Conservation (phyloP, 2,797 vertebrate species). For the Saxicola maurus region DNA sequence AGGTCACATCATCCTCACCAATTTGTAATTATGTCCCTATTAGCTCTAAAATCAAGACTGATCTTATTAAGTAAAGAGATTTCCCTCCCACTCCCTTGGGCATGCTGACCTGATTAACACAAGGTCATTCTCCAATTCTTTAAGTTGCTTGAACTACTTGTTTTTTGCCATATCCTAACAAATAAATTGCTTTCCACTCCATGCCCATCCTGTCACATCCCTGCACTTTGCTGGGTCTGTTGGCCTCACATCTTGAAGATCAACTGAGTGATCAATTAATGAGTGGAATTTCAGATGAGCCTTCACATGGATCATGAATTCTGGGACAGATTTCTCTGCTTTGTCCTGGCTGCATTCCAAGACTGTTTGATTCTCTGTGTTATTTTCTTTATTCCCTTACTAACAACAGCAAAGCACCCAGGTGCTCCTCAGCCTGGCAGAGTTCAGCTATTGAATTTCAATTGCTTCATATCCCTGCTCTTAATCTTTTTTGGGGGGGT, state of each 20-base stretch:
- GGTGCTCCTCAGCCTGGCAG: not conserved
- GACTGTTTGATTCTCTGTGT: not conserved
- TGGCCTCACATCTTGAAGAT: not conserved
- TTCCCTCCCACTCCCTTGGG: slow-evolving; percentile 57
- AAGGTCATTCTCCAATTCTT: slow-evolving; percentile 56
- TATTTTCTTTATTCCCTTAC: not conserved
- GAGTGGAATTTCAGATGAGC: not conserved
- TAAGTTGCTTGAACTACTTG: slow-evolving; percentile 58
- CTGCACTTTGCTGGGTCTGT: not conserved
- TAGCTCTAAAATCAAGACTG: slow-evolving; percentile 68
- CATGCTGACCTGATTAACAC: slow-evolving; percentile 58
- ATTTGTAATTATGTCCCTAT: slow-evolving; percentile 64
- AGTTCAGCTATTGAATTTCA: not conserved
- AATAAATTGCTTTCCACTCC: not conserved
- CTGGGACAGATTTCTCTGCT: not conserved
- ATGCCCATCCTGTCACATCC: not conserved
- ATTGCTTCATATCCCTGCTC: not conserved
- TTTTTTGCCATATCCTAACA: slow-evolving; percentile 4
- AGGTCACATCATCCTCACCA: slow-evolving; percentile 53
- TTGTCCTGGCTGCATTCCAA: not conserved
- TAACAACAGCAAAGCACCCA: not conserved
- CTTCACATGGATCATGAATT: not conserved
- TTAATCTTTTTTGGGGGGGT: not conserved
- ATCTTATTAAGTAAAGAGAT: slow-evolving; percentile 67
- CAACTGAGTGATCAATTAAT: not conserved